Percentiles rank a stretch among this genome's conserved stretches.
Evolutionary conservation across 2,888 invertebrate species (phyloP).

Genomic region (Dilophus febrilis): DNA sequence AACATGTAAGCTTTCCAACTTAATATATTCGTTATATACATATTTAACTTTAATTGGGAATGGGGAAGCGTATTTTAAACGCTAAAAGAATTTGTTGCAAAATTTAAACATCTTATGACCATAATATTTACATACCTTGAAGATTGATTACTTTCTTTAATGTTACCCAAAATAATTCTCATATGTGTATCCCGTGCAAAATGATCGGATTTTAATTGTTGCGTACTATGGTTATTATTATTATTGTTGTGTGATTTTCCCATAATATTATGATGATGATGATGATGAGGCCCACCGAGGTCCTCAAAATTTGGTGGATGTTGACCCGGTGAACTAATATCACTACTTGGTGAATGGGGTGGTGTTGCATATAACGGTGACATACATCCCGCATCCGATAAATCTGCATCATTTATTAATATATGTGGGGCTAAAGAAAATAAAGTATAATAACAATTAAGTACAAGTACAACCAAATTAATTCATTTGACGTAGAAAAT

Average conservation of each 20-base stretch:
- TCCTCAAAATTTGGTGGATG: constrained; percentile 26
- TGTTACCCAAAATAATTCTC: constrained; percentile 65
- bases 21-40: too few relatives aligned
- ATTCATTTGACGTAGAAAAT: too few relatives aligned
- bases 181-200: constrained; percentile 83
- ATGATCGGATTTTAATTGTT: constrained; percentile 45
- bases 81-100: neutral
- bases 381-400: constrained; percentile 32
- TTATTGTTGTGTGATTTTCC: constrained; percentile 11
- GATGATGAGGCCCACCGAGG: too few relatives aligned
- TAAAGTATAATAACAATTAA: too few relatives aligned
- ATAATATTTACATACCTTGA: constrained; percentile 19
- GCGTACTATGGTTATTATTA: constrained; percentile 8
- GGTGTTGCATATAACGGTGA: constrained; percentile 68
- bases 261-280: constrained; percentile 8
- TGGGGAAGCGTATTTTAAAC: constrained; percentile 6
- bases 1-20: too few relatives aligned
- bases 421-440: constrained; percentile 6
- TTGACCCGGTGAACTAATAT: constrained; percentile 36
- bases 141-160: constrained; percentile 26
- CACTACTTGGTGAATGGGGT: constrained; percentile 54
- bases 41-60: too few relatives aligned
- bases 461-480: too few relatives aligned
- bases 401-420: constrained; percentile 27
- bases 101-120: too few relatives aligned